phyloP scores from a whole-genome alignment of 1,140 invertebrate genomes.

The Sinella curviseta region DNA sequence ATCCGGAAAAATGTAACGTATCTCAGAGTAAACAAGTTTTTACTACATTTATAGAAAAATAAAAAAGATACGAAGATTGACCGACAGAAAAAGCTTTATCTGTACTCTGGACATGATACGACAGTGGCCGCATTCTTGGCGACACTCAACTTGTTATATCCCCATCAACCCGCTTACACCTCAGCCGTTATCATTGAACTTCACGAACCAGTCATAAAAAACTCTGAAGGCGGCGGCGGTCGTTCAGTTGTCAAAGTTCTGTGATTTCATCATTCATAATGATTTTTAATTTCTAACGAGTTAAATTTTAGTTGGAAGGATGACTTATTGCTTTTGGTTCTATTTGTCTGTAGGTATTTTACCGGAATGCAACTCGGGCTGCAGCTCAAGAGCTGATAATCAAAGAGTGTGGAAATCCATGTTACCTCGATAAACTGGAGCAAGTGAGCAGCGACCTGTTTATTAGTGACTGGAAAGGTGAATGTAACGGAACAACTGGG shows the following conservation, averaged over 20 bases:
- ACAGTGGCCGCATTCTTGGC: conserved; percentile 4
- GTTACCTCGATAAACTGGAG: not conserved
- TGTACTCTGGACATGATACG: conserved; percentile 12
- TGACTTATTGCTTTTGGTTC: not conserved
- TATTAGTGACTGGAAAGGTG: not conserved
- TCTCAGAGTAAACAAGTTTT: too few species aligned
- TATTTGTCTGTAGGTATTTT: not conserved
- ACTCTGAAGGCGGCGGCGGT: not conserved
- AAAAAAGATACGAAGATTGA: too few species aligned
- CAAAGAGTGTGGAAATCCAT: not conserved
- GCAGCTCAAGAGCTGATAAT: not conserved
- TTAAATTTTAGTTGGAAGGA: too few species aligned
- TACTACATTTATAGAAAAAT: too few species aligned
- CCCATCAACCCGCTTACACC: not conserved
- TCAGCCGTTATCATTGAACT: conserved; percentile 1
- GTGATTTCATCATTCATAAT: not conserved
- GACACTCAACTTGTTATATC: not conserved
- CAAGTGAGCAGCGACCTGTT: not conserved
- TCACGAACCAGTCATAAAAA: not conserved
- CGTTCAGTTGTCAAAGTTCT: not conserved
- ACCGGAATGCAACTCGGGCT: not conserved
- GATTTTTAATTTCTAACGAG: not conserved
- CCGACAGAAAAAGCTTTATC: not conserved
- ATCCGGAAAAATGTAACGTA: not conserved
- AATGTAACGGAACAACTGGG: not conserved